Conservation (phyloP, 2,797 vertebrate genomes). For the Morelia viridis region DNA sequence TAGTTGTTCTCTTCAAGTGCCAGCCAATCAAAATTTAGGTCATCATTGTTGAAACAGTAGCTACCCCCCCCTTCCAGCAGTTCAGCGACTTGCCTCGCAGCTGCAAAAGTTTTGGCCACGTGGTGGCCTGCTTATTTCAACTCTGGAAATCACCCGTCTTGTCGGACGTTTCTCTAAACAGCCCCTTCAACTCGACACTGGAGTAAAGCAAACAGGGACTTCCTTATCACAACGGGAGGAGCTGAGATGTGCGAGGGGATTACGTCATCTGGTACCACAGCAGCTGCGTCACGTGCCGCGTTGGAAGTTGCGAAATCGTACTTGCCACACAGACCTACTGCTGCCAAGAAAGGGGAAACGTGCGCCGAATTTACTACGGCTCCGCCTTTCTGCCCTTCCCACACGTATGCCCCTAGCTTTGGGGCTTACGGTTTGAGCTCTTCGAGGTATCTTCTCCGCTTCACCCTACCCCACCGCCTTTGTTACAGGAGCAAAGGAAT, state of each 20-base stretch:
- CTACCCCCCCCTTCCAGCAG: background rate
- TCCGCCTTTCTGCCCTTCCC: background rate
- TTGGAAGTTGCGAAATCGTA: slow-evolving; percentile 8
- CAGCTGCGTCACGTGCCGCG: slow-evolving; percentile 27
- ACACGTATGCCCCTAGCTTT: background rate
- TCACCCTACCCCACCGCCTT: background rate
- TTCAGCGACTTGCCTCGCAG: background rate
- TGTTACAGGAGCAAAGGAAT: too few relatives aligned
- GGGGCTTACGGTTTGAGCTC: background rate
- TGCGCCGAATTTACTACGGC: background rate
- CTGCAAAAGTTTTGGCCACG: background rate
- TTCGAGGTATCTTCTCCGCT: background rate
- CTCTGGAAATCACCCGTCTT: background rate
- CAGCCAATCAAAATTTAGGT: background rate
- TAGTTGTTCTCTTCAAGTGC: background rate
- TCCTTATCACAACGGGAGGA: background rate
- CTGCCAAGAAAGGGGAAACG: background rate
- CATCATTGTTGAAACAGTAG: background rate
- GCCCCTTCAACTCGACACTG: background rate
- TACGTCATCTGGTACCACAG: slow-evolving; percentile 24
- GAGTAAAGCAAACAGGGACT: background rate
- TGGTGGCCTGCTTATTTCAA: background rate
- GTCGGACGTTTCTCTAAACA: background rate
- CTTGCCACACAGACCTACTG: slow-evolving; percentile 9
- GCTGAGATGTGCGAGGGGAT: background rate